Conservation (phyloP, 53 echinoderm and acorn worm genomes). For the Arbacia lixula region DNA sequence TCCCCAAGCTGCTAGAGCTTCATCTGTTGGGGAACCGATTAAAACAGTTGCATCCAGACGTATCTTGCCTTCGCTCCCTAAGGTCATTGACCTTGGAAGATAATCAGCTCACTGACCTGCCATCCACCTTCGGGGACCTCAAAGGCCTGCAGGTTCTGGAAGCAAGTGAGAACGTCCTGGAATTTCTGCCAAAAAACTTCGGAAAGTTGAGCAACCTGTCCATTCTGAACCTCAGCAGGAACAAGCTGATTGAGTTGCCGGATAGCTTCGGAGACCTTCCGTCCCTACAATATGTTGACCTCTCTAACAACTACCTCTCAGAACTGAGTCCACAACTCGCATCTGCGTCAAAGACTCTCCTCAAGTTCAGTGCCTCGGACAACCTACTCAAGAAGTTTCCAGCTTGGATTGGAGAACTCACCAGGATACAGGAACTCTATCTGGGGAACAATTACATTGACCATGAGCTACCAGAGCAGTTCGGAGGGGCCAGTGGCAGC, state of each 20-base stretch:
- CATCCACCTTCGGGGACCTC: slow-evolving; percentile 73
- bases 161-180: slow-evolving; percentile 69
- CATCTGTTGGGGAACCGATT: slow-evolving; percentile 79
- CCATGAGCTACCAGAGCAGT: slow-evolving; percentile 64
- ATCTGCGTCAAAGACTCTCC: slow-evolving; percentile 55
- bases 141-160: slow-evolving; percentile 72
- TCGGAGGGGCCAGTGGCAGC: slow-evolving; percentile 60
- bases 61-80: slow-evolving; percentile 64
- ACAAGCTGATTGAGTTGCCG: slow-evolving; percentile 66
- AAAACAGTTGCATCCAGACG: slow-evolving; percentile 36
- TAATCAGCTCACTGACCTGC: slow-evolving; percentile 63
- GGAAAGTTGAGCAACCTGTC: slow-evolving; percentile 59
- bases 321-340: slow-evolving; percentile 52
- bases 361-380: slow-evolving; percentile 63
- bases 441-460: slow-evolving; percentile 78
- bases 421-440: slow-evolving; percentile 62
- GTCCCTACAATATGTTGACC: slow-evolving; percentile 67
- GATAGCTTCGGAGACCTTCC: slow-evolving; percentile 73
- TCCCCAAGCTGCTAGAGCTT: slow-evolving; percentile 54
- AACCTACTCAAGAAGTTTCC: slow-evolving; percentile 73
- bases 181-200: slow-evolving; percentile 66
- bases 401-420: slow-evolving; percentile 76
- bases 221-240: slow-evolving; percentile 79
- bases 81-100: slow-evolving; percentile 76
- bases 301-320: slow-evolving; percentile 72